Evolutionary conservation across 2,113 vertebrate genomes (phyloP).

Genomic region (Sturnus vulgaris): DNA sequence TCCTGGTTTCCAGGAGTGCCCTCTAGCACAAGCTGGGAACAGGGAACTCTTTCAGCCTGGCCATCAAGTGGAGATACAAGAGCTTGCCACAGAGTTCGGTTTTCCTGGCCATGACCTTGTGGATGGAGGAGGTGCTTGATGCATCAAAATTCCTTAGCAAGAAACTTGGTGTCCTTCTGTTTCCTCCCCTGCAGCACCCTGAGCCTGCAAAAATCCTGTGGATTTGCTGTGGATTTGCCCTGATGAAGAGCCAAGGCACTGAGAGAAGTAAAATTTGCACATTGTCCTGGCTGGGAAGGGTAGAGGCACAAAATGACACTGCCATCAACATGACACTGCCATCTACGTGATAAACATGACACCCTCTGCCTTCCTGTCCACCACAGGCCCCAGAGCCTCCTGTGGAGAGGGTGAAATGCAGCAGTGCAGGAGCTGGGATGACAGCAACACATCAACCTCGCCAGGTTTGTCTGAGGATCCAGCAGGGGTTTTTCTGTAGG

Average conservation of each 20-base stretch:
- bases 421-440: background rate
- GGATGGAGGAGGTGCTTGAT: background rate
- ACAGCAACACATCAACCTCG: background rate
- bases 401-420: background rate
- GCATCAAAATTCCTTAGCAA: background rate
- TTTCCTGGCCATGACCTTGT: background rate
- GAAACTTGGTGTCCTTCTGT: background rate
- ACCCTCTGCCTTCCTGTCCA: background rate
- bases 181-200: background rate
- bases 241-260: background rate
- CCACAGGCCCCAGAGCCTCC: background rate
- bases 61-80: background rate
- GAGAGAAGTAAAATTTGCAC: background rate
- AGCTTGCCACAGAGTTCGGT: fast-evolving
- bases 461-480: background rate
- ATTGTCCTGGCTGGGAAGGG: background rate
- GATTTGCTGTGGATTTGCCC: no score
- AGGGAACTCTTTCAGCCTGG: background rate
- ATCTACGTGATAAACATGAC: no score
- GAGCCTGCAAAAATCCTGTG: background rate
- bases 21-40: background rate
- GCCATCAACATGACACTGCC: background rate
- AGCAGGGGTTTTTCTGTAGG: background rate
- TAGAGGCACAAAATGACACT: background rate
- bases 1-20: background rate